Evolutionary conservation across 2,888 invertebrate genomes (phyloP), one percentile per base, ranked within the genome.

Genomic region (Ganaspis brasiliensis): DNA sequence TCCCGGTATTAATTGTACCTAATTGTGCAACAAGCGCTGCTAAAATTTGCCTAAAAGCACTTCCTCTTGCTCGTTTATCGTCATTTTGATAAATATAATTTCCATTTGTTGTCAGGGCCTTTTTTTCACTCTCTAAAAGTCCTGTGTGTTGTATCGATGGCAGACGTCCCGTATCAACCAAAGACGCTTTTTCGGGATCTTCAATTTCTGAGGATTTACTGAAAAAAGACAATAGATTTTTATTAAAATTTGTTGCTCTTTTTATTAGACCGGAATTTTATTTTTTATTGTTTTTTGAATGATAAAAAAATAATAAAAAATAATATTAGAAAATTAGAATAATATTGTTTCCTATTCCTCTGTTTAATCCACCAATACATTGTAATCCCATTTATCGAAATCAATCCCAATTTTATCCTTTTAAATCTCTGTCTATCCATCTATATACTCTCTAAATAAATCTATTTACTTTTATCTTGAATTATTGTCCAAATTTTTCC

Each of bases 1-100:
- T 93, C 55, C 95, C 95, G 0, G 95, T 95, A 88, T 95, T 95
- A 76, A 95, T 93, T 37, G 95, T 95, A 0, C 95, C 95, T 12
- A 95, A 88, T 86, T 95, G 95, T 2, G 94, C 95, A 8, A 95
- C 92, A 56, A 95, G 91, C 0, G 95, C 94, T 0, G 95, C 95
- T 82, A 94, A 40, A 19, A 95, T 93, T 91, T 95, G 94, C 72
- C 85, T 85, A 26, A 86, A 55, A 0, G 88, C 87, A 57, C 91
- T 91, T 6, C 89, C 90, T 40, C 82, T 83, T 12, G 82, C 77
- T 12, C 75, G 77, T 37, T 82, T 83, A 10, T 74, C 86, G 10
- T 73, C 76, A 19, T 84, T 83, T 1, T 84, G 80, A 31, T 83
- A 83, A 16, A 75, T 79, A 8, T 80, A 74, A 21, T 61, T 78